Evolutionary conservation across 2,797 vertebrate genomes (phyloP), one percentile per base, ranked within the genome.

Genomic region (Neosilurus mollespiculum): DNA sequence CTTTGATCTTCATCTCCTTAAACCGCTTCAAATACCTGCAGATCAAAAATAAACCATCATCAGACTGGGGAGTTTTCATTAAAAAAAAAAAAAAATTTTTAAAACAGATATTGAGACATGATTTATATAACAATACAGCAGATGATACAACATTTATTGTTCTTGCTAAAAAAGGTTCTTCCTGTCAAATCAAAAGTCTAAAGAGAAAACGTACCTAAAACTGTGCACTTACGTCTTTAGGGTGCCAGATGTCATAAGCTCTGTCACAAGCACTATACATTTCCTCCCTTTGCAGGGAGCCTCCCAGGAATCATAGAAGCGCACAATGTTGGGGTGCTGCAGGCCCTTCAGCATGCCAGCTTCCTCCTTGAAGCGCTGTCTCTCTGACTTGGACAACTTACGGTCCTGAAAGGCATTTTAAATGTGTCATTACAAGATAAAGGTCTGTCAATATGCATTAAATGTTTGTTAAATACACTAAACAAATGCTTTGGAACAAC

Each of bases 1-100:
- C 97, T 94, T 99, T 99, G 85, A 99, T 98, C 95, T 99, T 99
- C 98, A 99, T 99, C 93, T 99, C 97, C 90, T 99, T 99, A 92
- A 99, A 99, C 88, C 98, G 95, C 92, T 99, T 99, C 88, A 99
- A 93, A 89, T 99, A 99, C 89, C 97, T 99, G 88, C 51, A 80
- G 11, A 64, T 9, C 24, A 85, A 16, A 49, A 30, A 70, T 14
- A 49, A 56, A 37, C 73, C 43, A 54, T 5, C 37, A 80, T 43
- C 30, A 30, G n/a, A 37, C 53, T 34, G 16, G 24, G 15, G 2
- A 30, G 16, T n/a, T 1, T 49, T 11, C 9, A 2, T 18, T 69
- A 0, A 18, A 34, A n/a, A 18, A 22, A 37, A 7, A 43, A 43
- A 4, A 43, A 43, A 43, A 43, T 5, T 43, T 43, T 1, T 1